Evolutionary conservation across 2,888 invertebrate species (phyloP), one percentile per base, ranked within the genome.

Genomic region (Troides helena): DNA sequence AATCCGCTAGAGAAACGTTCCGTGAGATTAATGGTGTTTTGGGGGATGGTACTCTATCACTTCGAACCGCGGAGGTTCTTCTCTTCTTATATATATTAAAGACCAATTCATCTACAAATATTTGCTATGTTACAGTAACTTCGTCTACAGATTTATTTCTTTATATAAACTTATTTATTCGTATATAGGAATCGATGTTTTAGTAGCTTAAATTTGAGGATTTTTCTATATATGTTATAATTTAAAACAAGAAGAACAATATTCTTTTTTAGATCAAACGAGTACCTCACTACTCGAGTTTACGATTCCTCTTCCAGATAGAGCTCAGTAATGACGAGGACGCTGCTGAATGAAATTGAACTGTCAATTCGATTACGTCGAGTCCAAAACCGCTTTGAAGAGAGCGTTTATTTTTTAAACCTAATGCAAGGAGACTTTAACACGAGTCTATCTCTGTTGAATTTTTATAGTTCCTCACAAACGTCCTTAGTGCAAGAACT

Each of bases 321-420:
- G 77, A 72, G 73, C 72, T 67, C 73, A 75, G 77, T 82, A 83
- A 82, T 80, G 79, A 81, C 77, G 72, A 69, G 63, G 71, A 56
- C 58, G n/a, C 63, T 60, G 69, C 67, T 73, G 77, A 61, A 72
- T 71, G 62, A 78, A 80, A 77, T 72, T 72, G 69, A 67, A 75
- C 82, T 78, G 75, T 83, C 76, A 61, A 64, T 36, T 21, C 61
- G 67, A 58, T 62, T 58, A 53, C 61, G 64, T 73, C 73, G 77
- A 74, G 72, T 73, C 72, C 68, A 74, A 73, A 76, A 75, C 74
- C 60, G 64, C 25, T 25, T 50, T 53, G n/a, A 17, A 39, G 8
- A 39, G 39, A 39, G 25, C 21, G 12, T 59, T 64, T n/a, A 50
- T 36, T 60, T 60, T 61, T 57, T 64, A 56, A 60, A 25, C 60